These are phyloP conservation scores for Crenuchus spilurus DNA, from an alignment of 2,797 vertebrate species.

Conservation along the genomic window DNA sequence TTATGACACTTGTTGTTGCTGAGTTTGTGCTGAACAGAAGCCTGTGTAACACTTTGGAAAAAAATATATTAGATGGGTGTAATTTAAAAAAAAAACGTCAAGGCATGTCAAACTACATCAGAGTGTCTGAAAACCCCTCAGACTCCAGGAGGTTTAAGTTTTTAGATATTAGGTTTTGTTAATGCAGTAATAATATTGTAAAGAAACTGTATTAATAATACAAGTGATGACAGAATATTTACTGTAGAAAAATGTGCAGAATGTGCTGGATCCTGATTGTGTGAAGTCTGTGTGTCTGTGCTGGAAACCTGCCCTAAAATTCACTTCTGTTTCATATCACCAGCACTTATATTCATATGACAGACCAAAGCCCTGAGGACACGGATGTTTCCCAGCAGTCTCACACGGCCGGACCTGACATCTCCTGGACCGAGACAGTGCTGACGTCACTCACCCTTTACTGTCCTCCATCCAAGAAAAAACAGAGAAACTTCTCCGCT, in stretches of 20 bases:
- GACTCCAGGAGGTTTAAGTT: no score
- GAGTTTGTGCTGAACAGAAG: no score
- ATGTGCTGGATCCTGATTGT: no score
- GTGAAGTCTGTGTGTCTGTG: background rate
- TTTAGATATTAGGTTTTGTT: no score
- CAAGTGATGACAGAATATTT: background rate
- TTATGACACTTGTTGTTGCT: no score
- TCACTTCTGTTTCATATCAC: constrained; percentile 5
- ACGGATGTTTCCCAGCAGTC: background rate
- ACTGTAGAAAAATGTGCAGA: background rate
- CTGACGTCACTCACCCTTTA: background rate
- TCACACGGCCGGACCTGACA: background rate
- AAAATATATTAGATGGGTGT: no score
- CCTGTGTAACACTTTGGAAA: no score
- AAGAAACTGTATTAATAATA: no score
- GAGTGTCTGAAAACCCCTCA: no score
- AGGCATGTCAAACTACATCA: no score
- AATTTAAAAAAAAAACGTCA: no score
- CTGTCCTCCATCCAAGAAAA: background rate
- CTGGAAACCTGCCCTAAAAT: background rate
- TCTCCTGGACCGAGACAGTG: background rate
- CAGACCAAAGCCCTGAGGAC: background rate
- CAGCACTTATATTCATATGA: background rate
- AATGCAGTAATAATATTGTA: no score
- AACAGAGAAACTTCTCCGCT: background rate